These are phyloP conservation scores for Epistrophe grossulariae DNA, from an alignment of 2,888 invertebrate genomes.

Conservation along the genomic window DNA sequence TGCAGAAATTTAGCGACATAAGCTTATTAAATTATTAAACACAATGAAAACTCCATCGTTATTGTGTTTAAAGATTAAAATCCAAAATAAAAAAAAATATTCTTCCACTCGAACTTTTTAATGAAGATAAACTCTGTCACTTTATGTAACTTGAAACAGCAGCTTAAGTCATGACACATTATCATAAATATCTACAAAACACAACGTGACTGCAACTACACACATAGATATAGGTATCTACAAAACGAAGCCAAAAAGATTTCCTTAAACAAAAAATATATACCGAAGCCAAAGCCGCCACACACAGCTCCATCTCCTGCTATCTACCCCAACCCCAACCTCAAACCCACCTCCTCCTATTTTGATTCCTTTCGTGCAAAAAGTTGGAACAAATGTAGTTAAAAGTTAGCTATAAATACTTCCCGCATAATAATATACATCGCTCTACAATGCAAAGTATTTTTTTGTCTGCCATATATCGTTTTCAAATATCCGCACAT, in stretches of 20 bases:
- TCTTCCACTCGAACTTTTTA: not conserved
- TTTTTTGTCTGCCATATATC: conserved; percentile 16
- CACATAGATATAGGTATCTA: no score
- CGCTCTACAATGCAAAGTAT: conserved; percentile 31
- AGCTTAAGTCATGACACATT: conserved; percentile 13
- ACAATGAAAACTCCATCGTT: not conserved
- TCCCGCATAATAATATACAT: conserved; percentile 21
- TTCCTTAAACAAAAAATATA: not conserved
- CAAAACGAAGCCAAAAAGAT: not conserved
- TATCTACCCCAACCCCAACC: no score
- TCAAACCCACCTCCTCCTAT: not conserved
- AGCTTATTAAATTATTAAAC: not conserved
- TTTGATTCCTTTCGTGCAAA: not conserved
- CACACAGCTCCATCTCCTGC: not conserved
- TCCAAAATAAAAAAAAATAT: not conserved
- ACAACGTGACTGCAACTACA: conserved; percentile 3
- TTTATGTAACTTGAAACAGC: not conserved
- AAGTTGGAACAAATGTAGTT: conserved; percentile 27
- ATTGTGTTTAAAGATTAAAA: not conserved
- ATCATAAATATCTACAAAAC: conserved; percentile 5
- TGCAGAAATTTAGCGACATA: no score
- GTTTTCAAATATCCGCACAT: conserved; percentile 13
- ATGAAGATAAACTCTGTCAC: not conserved
- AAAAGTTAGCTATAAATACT: conserved; percentile 52
- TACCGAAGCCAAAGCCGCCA: not conserved